Conservation (phyloP, 2,888 invertebrate species). For the Myopa tessellatipennis region DNA sequence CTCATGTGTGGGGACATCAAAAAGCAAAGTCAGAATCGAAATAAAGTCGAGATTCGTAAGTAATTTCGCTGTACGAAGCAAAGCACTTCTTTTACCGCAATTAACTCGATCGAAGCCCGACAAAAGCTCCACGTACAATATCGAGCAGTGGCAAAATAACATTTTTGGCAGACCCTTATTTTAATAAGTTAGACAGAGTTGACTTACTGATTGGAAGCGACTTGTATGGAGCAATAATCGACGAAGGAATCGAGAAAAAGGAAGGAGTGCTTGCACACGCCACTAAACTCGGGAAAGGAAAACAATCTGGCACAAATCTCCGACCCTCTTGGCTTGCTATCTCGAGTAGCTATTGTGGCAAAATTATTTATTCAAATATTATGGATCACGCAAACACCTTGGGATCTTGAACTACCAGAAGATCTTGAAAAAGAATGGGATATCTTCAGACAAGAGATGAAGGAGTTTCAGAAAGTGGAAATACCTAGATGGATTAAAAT, state of each 20-base stretch:
- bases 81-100: background rate
- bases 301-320: constrained; percentile 45
- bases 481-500: constrained; percentile 30
- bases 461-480: constrained; percentile 14
- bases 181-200: constrained; percentile 1
- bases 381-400: no score
- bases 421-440: background rate
- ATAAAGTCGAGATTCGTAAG: constrained; percentile 33
- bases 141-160: background rate
- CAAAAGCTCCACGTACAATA: background rate
- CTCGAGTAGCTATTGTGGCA: constrained; percentile 21
- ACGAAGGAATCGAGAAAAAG: no score
- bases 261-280: no score
- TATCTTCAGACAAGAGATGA: constrained; percentile 5
- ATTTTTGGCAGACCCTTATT: constrained; percentile 3
- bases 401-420: background rate
- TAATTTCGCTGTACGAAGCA: constrained; percentile 10
- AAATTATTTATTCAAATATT: constrained; percentile 4
- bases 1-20: constrained; percentile 28
- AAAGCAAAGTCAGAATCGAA: constrained; percentile 21
- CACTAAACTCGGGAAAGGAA: constrained; percentile 43
- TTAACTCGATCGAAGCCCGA: background rate
- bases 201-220: no score
- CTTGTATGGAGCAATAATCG: no score
- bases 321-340: constrained; percentile 17